Percentiles rank a stretch among this genome's conserved stretches.
These are phyloP conservation scores for Muntiacus muntjak DNA, from an alignment of 2,113 vertebrate genomes.

Conservation along the genomic window DNA sequence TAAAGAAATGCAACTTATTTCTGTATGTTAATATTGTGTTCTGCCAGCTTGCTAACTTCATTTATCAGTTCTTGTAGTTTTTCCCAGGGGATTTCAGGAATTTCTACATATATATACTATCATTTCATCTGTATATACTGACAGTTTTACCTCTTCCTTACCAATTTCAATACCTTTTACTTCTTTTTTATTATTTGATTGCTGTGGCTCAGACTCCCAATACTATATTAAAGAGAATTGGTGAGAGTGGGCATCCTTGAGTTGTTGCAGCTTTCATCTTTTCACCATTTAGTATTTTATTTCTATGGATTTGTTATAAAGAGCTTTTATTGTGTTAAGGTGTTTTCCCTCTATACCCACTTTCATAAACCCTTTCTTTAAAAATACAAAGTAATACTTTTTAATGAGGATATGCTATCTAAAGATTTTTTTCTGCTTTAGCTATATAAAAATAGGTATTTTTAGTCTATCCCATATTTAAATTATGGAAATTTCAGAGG, in stretches of 20 bases:
- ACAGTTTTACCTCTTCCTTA: neutral
- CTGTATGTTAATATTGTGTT: neutral
- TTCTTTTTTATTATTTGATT: neutral
- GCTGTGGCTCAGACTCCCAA: neutral
- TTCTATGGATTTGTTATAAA: neutral
- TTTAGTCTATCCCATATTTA: neutral
- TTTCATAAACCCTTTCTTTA: neutral
- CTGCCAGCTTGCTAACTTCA: neutral
- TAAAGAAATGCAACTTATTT: neutral
- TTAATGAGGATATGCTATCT: neutral
- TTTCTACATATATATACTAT: neutral
- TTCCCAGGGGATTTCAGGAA: neutral
- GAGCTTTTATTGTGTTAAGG: neutral
- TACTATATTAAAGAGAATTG: neutral
- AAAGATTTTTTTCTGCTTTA: neutral
- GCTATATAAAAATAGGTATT: neutral
- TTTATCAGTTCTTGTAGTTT: neutral
- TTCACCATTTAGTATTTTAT: neutral
- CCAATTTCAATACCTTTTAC: neutral
- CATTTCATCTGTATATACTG: neutral
- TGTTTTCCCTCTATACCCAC: neutral
- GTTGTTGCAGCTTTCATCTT: neutral
- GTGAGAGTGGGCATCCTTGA: neutral
- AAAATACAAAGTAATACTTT: neutral
- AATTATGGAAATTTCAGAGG: neutral